phyloP scores from a whole-genome alignment of 2,797 vertebrate species.

The Aldrovandia affinis region DNA sequence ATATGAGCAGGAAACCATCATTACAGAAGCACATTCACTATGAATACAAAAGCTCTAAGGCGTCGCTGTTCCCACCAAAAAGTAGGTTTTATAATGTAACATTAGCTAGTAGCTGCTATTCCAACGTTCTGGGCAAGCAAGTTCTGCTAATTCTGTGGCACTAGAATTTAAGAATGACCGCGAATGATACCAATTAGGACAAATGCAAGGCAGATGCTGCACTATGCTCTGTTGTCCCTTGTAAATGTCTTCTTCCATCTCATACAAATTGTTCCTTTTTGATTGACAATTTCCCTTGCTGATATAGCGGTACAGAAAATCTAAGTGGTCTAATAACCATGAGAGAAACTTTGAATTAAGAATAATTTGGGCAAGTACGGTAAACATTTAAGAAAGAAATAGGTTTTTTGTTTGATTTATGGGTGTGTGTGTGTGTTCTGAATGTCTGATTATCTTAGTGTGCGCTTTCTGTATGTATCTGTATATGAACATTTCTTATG shows the following conservation, averaged over 20 bases:
- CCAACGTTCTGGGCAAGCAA: no score
- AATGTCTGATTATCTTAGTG: no score
- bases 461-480: no score
- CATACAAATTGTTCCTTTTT: conserved; percentile 91
- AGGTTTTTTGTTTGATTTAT: conserved; percentile 27
- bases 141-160: conserved; percentile 53
- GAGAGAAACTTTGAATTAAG: conserved; percentile 52
- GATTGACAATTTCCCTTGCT: conserved; percentile 88
- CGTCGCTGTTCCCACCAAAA: no score
- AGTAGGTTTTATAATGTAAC: no score
- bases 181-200: conserved; percentile 86
- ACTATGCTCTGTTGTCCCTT: conserved; percentile 66
- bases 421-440: neutral
- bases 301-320: conserved; percentile 60
- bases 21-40: no score
- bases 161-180: conserved; percentile 87
- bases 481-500: no score
- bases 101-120: no score
- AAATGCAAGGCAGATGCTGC: conserved; percentile 82
- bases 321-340: conserved; percentile 57
- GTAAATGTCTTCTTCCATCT: conserved; percentile 87
- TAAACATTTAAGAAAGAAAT: conserved; percentile 55
- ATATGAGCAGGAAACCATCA: no score
- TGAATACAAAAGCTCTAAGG: no score
- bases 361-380: conserved; percentile 55